Percentiles rank a stretch among this genome's conserved stretches.
These are phyloP conservation scores for Eupithecia exiguata DNA, from an alignment of 2,888 invertebrate genomes.

Conservation along the genomic window DNA sequence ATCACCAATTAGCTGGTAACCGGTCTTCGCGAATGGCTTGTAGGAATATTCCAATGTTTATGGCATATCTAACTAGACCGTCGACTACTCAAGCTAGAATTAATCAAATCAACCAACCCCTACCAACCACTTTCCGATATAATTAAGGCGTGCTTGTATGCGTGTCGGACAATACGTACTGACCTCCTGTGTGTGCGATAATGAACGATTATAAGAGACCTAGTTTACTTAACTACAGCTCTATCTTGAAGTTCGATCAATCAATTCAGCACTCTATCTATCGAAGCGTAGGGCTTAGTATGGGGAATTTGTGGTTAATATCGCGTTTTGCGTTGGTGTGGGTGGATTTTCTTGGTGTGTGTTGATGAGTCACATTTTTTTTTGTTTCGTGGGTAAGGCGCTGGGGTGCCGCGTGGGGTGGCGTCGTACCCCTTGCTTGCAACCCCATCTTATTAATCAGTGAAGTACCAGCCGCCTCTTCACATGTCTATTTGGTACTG, in stretches of 20 bases:
- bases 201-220: constrained; percentile 83
- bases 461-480: constrained; percentile 82
- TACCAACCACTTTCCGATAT: constrained; percentile 83
- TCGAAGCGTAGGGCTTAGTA: constrained; percentile 69
- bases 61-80: constrained; percentile 77
- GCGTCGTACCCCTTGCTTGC: constrained; percentile 77
- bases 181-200: constrained; percentile 76
- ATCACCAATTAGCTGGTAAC: constrained; percentile 64
- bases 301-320: constrained; percentile 63
- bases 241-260: constrained; percentile 52
- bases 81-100: constrained; percentile 78
- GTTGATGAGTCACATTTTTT: constrained; percentile 85
- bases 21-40: constrained; percentile 58
- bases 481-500: constrained; percentile 77
- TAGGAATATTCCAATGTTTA: constrained; percentile 78
- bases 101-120: constrained; percentile 84
- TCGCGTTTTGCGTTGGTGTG: constrained; percentile 53
- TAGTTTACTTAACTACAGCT: constrained; percentile 69
- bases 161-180: constrained; percentile 76
- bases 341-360: constrained; percentile 74
- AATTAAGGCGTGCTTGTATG: constrained; percentile 81
- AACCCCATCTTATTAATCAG: constrained; percentile 85
- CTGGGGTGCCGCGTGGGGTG: constrained; percentile 78
- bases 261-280: constrained; percentile 62
- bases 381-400: constrained; percentile 84